phyloP scores from a whole-genome alignment of 1,140 invertebrate genomes.

The Pissodes strobi region DNA sequence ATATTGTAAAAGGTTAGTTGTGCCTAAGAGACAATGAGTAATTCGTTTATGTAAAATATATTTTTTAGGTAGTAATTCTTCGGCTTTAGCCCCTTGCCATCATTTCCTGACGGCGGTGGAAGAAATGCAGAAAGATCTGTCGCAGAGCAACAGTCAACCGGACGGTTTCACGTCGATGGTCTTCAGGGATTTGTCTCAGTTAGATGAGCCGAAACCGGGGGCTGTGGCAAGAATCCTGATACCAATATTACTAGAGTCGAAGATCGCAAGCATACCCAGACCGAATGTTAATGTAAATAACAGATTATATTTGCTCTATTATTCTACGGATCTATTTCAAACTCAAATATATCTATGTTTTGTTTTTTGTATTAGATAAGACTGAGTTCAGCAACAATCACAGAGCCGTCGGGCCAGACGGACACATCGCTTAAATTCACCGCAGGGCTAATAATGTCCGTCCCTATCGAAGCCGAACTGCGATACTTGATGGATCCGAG shows the following conservation, averaged over 20 bases:
- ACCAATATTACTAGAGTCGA: slow-evolving; percentile 72
- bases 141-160: slow-evolving; percentile 57
- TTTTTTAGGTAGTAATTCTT: slow-evolving; percentile 49
- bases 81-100: slow-evolving; percentile 60
- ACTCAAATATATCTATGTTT: too few relatives aligned
- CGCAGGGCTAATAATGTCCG: slow-evolving; percentile 84
- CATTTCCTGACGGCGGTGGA: slow-evolving; percentile 55
- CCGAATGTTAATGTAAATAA: slow-evolving; percentile 65
- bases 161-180: slow-evolving; percentile 81
- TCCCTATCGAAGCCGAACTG: slow-evolving; percentile 85
- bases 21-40: too few relatives aligned
- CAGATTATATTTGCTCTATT: too few relatives aligned
- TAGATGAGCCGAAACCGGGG: slow-evolving; percentile 86
- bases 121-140: slow-evolving; percentile 52
- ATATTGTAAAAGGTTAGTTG: slow-evolving; percentile 66
- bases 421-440: slow-evolving; percentile 92
- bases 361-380: too few relatives aligned
- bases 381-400: slow-evolving; percentile 80
- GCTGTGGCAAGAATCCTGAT: slow-evolving; percentile 78
- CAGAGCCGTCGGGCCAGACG: slow-evolving; percentile 79
- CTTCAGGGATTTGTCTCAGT: slow-evolving; percentile 73
- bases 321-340: too few relatives aligned
- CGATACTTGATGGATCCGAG: slow-evolving; percentile 74
- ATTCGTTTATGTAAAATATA: too few relatives aligned
- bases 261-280: slow-evolving; percentile 63